phyloP scores from a whole-genome alignment of 2,797 vertebrate genomes.

The Hozukius guyotensis region DNA sequence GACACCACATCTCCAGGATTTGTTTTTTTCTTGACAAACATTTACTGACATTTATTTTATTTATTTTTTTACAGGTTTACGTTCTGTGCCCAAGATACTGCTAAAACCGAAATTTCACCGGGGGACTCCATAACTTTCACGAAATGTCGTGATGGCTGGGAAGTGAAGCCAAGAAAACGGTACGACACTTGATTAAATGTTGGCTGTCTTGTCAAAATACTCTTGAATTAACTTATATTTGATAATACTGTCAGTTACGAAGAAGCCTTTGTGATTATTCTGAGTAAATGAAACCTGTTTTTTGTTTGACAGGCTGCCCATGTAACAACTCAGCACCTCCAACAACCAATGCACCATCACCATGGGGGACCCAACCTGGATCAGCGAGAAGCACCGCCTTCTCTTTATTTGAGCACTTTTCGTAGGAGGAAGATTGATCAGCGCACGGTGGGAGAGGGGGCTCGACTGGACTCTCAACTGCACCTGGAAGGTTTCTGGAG shows the following conservation, averaged over 20 bases:
- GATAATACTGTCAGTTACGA: not conserved
- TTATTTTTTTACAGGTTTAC: conserved; percentile 81
- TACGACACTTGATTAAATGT: conserved; percentile 50
- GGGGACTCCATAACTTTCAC: conserved; percentile 87
- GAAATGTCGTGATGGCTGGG: conserved; percentile 92
- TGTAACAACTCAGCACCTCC: conserved; percentile 62
- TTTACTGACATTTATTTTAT: not conserved
- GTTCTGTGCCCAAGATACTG: conserved; percentile 88
- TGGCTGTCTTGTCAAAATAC: not conserved
- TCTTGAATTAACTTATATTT: not conserved
- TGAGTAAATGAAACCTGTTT: not conserved
- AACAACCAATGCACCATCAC: conserved; percentile 59
- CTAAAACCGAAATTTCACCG: conserved; percentile 85
- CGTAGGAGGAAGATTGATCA: conserved; percentile 36
- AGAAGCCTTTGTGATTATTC: not conserved
- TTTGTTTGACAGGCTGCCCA: conserved; percentile 70
- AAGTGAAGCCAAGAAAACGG: conserved; percentile 88
- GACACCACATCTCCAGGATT: rapidly evolving
- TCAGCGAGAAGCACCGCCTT: conserved; percentile 40
- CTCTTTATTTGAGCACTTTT: conserved; percentile 76
- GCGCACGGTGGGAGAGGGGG: conserved; percentile 25
- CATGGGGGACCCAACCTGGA: conserved; percentile 59
- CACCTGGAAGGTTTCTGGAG: conserved; percentile 44
- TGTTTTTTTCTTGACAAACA: not conserved
- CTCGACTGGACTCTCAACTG: conserved; percentile 21